Conservation (phyloP, 2,113 vertebrate genomes). For the Apteryx owenii region DNA sequence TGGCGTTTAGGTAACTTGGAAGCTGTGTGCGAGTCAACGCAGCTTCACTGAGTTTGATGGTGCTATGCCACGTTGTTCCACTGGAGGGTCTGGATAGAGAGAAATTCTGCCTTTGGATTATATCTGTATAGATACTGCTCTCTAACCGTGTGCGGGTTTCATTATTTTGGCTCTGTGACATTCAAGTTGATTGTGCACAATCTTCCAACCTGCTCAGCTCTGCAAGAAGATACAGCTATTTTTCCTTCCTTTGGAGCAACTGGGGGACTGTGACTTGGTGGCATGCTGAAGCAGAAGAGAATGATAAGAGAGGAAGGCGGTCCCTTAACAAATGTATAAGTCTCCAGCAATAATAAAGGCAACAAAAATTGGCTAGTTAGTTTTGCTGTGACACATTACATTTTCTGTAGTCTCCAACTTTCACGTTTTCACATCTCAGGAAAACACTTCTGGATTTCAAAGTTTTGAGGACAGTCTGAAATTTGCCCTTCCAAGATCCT, state of each 20-base stretch:
- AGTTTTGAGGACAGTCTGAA: neutral
- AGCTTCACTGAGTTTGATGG: neutral
- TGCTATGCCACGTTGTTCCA: neutral
- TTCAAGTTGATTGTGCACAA: neutral
- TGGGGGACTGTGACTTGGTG: neutral
- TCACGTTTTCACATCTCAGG: neutral
- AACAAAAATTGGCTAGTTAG: neutral
- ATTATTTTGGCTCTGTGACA: neutral
- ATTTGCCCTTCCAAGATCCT: neutral
- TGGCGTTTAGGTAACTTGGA: accelerated
- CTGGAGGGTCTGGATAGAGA: neutral
- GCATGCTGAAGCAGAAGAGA: neutral
- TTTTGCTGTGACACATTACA: neutral
- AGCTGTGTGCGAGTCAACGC: neutral
- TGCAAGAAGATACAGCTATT: neutral
- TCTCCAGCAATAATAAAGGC: neutral
- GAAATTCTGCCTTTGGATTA: neutral
- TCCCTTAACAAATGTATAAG: neutral
- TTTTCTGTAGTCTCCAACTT: neutral
- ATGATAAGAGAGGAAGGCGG: neutral
- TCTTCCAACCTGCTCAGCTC: neutral
- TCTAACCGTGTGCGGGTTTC: neutral
- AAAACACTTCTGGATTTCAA: neutral
- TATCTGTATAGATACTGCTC: neutral
- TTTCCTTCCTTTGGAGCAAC: neutral